Percentiles rank a stretch among this genome's conserved stretches.
Evolutionary conservation across 1,140 invertebrate species (phyloP).

Genomic region (Bombus sylvicola): DNA sequence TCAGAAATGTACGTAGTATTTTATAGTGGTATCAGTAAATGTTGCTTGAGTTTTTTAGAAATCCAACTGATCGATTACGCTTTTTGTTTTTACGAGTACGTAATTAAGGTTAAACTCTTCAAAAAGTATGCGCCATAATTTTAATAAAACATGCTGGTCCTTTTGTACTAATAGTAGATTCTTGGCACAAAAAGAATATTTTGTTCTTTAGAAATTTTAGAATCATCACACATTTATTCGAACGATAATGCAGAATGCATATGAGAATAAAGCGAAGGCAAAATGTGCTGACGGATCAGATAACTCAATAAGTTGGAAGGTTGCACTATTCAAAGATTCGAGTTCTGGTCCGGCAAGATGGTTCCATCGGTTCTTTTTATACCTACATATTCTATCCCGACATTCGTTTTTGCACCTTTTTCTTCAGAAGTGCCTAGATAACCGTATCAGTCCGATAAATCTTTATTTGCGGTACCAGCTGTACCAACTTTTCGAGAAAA

Average conservation of each 20-base stretch:
- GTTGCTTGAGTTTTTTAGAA: too few relatives aligned
- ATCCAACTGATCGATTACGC: too few relatives aligned
- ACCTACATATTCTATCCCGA: background rate
- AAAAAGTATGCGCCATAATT: background rate
- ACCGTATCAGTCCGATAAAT: conserved; percentile 11
- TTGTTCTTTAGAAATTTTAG: background rate
- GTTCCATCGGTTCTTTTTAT: background rate
- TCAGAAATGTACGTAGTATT: too few relatives aligned
- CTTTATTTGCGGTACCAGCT: conserved; percentile 20
- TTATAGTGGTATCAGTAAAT: too few relatives aligned
- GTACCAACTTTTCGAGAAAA: conserved; percentile 7
- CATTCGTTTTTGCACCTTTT: background rate
- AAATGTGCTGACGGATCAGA: conserved; percentile 17
- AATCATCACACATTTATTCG: background rate
- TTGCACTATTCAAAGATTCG: background rate
- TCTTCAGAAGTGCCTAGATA: background rate
- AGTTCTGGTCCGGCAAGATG: background rate
- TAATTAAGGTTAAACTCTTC: too few relatives aligned
- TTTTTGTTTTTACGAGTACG: too few relatives aligned
- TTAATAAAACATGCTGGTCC: background rate
- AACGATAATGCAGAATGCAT: background rate
- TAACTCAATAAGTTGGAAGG: conserved; percentile 1
- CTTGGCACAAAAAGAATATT: background rate
- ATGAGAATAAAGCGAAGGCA: background rate
- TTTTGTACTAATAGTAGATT: background rate